Base-by-base conservation (phyloP, 2,113 vertebrate genomes). In the Siphamia tubifer region DNA sequence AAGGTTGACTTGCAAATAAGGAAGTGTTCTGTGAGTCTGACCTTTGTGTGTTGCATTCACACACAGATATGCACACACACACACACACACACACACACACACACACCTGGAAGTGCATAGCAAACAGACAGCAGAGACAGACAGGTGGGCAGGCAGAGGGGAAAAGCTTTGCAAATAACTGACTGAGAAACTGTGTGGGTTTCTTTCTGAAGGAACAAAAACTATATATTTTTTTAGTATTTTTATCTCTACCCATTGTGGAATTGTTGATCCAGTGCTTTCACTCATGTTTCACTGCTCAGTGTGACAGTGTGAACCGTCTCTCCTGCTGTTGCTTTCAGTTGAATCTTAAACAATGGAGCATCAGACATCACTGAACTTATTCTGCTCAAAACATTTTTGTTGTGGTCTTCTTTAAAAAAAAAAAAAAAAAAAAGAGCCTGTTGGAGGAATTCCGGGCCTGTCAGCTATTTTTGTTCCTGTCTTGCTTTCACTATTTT, bases 401-500 rank as follows among this genome's bases (percentile, higher is more conserved):
- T 73, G 13, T 66, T 54, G 52, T 49, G 21, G 24, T 34, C 1
- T 3, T 31, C 1, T 10, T 25, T 56, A 30, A 45, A 67, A 67
- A 55, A 21, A n/a, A n/a, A n/a, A n/a, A n/a, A n/a, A n/a, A n/a
- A n/a, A 11, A 11, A 25, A 1, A 7, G 3, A 12, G 2, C 80
- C 64, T 60, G 63, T 39, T 61, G 36, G 38, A 86, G 79, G 71
- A 68, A 82, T 89, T 86, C 75, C 57, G 47, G 58, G 74, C 52
- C n/a, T 61, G 71, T 91, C 84, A 86, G 86, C 87, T 84, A 63
- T 80, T 86, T 81, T 89, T 43, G 79, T 86, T 80, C 72, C 74
- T 81, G 74, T 87, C 49, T 84, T 54, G 82, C 87, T 92, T 91
- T 92, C 89, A 89, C 90, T 91, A 45, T 77, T 90, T 88, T 89